A percentile compares a stretch with the other conserved stretches of the same genome.
phyloP scores from a whole-genome alignment of 1,140 invertebrate genomes.

The Drosophila sproati region DNA sequence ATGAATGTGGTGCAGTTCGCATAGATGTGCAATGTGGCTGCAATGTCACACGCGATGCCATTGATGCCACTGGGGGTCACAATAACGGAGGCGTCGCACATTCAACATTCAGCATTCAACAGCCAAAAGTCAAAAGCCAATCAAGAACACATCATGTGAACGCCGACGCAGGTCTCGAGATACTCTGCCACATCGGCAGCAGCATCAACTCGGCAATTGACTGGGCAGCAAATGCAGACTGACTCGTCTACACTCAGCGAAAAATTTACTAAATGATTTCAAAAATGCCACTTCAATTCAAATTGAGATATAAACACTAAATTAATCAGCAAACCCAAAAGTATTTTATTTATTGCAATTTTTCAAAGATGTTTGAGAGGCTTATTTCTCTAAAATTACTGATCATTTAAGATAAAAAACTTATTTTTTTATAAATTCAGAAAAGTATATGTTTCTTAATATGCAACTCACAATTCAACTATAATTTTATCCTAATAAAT shows the following conservation, averaged over 20 bases:
- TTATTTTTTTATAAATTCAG: too few relatives aligned
- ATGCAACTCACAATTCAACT: too few relatives aligned
- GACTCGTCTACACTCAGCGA: constrained; percentile 12
- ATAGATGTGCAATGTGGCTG: constrained; percentile 28
- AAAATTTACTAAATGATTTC: background rate
- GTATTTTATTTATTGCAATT: too few relatives aligned
- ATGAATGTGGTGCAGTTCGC: constrained; percentile 76
- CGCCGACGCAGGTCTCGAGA: constrained; percentile 35
- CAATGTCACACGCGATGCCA: constrained; percentile 78
- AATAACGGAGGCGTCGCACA: constrained; percentile 60
- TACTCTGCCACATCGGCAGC: background rate
- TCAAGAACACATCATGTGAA: constrained; percentile 47
- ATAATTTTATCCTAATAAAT: too few relatives aligned
- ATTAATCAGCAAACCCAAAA: too few relatives aligned
- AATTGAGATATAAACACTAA: too few relatives aligned
- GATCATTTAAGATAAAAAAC: too few relatives aligned
- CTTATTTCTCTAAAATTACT: too few relatives aligned
- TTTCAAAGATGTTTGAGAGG: too few relatives aligned
- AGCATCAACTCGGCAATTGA: constrained; percentile 60
- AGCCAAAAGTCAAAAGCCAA: constrained; percentile 39
- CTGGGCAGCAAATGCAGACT: constrained; percentile 21
- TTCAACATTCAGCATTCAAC: background rate
- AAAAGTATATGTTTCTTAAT: too few relatives aligned
- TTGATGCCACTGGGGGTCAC: constrained; percentile 62
- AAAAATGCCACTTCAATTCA: too few relatives aligned